Evolutionary conservation across 2,888 invertebrate species (phyloP), one percentile per base, ranked within the genome.

Genomic region (Petrolisthes cinctipes): DNA sequence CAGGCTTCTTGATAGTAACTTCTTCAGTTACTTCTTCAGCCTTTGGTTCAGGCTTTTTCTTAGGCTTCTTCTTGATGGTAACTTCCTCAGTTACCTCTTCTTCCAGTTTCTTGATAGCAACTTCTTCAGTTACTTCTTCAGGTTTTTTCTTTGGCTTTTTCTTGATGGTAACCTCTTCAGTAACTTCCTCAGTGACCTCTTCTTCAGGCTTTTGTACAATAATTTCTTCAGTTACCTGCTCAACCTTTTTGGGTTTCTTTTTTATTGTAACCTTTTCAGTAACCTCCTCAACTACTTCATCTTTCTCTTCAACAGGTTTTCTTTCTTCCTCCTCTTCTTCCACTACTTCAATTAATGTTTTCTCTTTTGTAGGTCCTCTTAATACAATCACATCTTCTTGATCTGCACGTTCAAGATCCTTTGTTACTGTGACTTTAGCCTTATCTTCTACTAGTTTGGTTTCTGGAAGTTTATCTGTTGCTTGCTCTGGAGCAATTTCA

Each of bases 101-200:
- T 91, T 91, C 3, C 87, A 61, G 54, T 75, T 7, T 85, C 90
- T 85, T 91, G n/a, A 20, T 82, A 14, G 23, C 66, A 57, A 92
- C 79, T 92, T 94, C 94, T 88, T 94, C 94, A 2, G 92, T 92
- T 81, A 93, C 92, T 85, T 93, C 92, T 54, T 87, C 90, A 0
- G 61, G 37, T 71, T 88, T 80, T 79, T 85, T 51, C 68, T 68
- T 91, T 5, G 91, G 89, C 51, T 91, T 91, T 54, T 91, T 91
- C 37, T 91, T 91, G 89, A 92, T 90, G 66, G 91, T 89, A 57
- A 90, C 90, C 91, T 92, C 93, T 0, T 93, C 92, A 0, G 92
- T 92, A 14, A 93, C 92, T 89, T 94, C 93, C 2, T 93, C 93
- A 54, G 92, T 92, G 56, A 92, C 92, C 85, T 93, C 93, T 79